Evolutionary conservation across 2,113 vertebrate species (phyloP), one percentile per base, ranked within the genome.

Genomic region (Telmatochromis sp.): DNA sequence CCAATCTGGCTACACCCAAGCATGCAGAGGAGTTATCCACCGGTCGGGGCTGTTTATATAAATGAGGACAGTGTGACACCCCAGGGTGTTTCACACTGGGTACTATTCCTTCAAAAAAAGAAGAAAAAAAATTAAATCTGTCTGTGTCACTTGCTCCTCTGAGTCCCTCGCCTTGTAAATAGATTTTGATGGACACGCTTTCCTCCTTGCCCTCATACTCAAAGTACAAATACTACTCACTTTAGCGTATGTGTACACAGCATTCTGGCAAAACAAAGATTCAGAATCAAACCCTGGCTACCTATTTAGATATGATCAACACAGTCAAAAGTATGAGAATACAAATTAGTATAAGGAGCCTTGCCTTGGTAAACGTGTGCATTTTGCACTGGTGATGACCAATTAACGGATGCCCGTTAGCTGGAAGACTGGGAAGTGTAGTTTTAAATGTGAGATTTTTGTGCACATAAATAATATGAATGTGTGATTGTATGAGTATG

Each of bases 51-150:
- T 95, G 92, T 94, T 95, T 95, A 86, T 92, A 93, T 95, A 95
- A 96, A 95, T 92, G 92, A 94, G 94, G 94, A 93, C 95, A 96
- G 84, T 87, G 93, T 87, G 93, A 95, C 94, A 95, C 95, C 93
- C 93, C 92, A 90, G 95, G 95, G 92, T 94, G 93, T 95, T 94
- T 95, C 91, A 91, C 91, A 94, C 89, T 95, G 89, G 90, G 83
- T 93, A 83, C 90, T 89, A 84, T 86, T 86, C 47, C 92, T 86
- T 92, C 21, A 91, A 90, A 93, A 92, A 94, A 93, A 91, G 83
- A 79, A 58, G 60, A 83, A 78, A 50, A 73, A 91, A 94, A 87
- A 90, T 35, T 40, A 31, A 92, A 91, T 93, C 82, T 85, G 81
- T 92, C 80, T 92, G 88, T 94, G 91, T 94, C 87, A 87, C 89